Evolutionary conservation across 2,113 vertebrate genomes (phyloP), one percentile per base, ranked within the genome.

Genomic region (Apistogramma diplotaenia): DNA sequence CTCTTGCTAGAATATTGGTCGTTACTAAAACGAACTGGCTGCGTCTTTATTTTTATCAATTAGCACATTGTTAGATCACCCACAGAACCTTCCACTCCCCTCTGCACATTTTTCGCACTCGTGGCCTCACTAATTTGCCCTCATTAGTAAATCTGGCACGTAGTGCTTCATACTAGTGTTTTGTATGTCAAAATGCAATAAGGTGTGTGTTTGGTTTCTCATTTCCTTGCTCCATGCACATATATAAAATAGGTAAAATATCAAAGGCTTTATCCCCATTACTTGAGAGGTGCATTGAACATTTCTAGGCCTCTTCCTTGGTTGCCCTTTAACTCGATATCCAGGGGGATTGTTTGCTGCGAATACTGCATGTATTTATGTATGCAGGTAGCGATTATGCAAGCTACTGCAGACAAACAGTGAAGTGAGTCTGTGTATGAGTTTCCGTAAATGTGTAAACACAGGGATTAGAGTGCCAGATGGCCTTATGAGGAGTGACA

Each of bases 311-410:
- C 46, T 86, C 58, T n/a, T 78, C 59, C 56, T 65, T 53, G 35
- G 21, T 56, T 74, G 33, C 16, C 49, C 55, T 77, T 78, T 87
- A 53, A 59, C 76, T 74, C 27, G 18, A 74, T 25, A 61, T 87
- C 87, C 55, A n/a, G 33, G n/a, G 81, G 71, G 87, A 81, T 79
- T 86, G 49, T 87, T 77, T 78, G 70, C 54, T 79, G 74, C 67
- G 67, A 83, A 70, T 83, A 72, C 82, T 79, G 60, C 65, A 9
- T 35, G 33, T 35, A 87, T 87, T 78, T 73, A 82, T 89, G 54
- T 43, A 85, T 81, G 56, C 76, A 88, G 83, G 74, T 89, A 46
- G 54, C 57, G 72, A 87, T 87, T 89, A 91, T 83, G 59, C 84
- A 83, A 76, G 70, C 61, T 19, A 67, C 74, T 82, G 54, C 82